phyloP scores from a whole-genome alignment of 2,888 invertebrate genomes.

The Bibio marci region DNA sequence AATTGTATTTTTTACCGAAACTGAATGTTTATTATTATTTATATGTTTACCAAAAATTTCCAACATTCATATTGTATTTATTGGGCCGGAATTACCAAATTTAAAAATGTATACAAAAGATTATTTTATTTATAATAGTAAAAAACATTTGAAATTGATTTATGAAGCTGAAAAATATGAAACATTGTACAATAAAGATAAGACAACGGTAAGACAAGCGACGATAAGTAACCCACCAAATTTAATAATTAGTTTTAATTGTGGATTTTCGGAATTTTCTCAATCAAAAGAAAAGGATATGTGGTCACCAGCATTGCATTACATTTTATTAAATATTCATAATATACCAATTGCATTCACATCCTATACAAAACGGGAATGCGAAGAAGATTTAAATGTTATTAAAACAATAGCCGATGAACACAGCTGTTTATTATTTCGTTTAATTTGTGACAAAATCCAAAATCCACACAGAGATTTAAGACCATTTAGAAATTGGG shows the following conservation, averaged over 20 bases:
- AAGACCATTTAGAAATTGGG: slow-evolving; percentile 17
- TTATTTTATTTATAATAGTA: too few relatives aligned
- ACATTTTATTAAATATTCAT: slow-evolving; percentile 12
- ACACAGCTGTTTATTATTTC: not conserved
- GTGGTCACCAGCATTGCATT: slow-evolving; percentile 13
- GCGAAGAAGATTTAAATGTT: slow-evolving; percentile 15
- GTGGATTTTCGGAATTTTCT: slow-evolving; percentile 17
- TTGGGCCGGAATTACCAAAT: slow-evolving; percentile 14
- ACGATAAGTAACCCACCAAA: not conserved
- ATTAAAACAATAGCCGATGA: slow-evolving; percentile 13
- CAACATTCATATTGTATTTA: slow-evolving; percentile 15
- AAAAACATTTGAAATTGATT: too few relatives aligned
- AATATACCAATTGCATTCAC: slow-evolving; percentile 20
- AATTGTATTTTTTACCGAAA: slow-evolving; percentile 15
- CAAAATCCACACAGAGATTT: slow-evolving; percentile 20
- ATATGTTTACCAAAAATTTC: slow-evolving; percentile 14
- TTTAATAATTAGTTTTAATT: slow-evolving; percentile 18
- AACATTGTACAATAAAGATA: too few relatives aligned
- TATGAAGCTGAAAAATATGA: too few relatives aligned
- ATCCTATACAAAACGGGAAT: slow-evolving; percentile 16
- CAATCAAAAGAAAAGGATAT: slow-evolving; percentile 5
- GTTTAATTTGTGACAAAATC: slow-evolving; percentile 5
- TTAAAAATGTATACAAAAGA: not conserved
- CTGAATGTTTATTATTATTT: slow-evolving; percentile 18
- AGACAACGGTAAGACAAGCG: too few relatives aligned